Evolutionary conservation across 2,797 vertebrate genomes (phyloP).

Genomic region (Diplodus puntazzo): DNA sequence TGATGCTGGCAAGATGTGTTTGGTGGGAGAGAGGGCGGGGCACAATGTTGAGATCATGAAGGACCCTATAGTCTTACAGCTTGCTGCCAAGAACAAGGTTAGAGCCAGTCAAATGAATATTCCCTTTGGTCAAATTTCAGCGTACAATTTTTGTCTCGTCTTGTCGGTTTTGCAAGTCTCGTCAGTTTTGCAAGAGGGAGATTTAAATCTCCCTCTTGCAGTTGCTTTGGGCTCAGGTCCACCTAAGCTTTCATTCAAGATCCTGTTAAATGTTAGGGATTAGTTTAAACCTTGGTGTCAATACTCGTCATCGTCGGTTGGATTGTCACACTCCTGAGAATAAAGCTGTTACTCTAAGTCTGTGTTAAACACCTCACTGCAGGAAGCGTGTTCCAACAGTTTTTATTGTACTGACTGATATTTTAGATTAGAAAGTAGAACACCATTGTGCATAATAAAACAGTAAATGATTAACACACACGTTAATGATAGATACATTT

Average conservation of each 20-base stretch:
- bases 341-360: not conserved
- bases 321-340: not conserved
- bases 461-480: not conserved
- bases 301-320: not conserved
- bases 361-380: not conserved
- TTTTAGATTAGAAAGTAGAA: not conserved
- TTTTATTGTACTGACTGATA: not conserved
- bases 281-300: slow-evolving; percentile 15
- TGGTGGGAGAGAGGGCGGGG: not conserved
- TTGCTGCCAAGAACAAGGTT: not conserved
- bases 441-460: not conserved
- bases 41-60: not conserved
- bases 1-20: slow-evolving; percentile 4
- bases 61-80: not conserved
- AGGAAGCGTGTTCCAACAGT: not conserved
- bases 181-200: no score
- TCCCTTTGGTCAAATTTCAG: slow-evolving; percentile 4
- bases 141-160: not conserved
- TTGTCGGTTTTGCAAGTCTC: not conserved
- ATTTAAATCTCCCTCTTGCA: not conserved
- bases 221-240: not conserved
- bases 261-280: not conserved
- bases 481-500: slow-evolving; percentile 21
- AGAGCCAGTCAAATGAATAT: not conserved
- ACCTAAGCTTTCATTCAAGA: slow-evolving; percentile 6